These are phyloP conservation scores for Babyrousa celebensis DNA, from an alignment of 2,797 vertebrate species.

Conservation along the genomic window DNA sequence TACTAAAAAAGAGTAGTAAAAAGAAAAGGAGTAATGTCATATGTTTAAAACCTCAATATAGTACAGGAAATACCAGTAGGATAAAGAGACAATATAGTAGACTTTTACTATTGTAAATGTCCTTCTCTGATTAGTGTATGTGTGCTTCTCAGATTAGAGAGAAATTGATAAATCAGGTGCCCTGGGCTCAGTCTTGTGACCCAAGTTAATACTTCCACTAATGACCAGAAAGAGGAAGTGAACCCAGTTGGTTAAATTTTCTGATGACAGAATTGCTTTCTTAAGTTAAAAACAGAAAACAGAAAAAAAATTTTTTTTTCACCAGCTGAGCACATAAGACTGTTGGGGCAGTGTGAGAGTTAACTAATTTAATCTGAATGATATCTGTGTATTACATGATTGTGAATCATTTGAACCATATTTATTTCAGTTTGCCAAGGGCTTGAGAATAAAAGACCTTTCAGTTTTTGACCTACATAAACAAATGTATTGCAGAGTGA, in stretches of 20 bases:
- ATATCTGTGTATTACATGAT: neutral
- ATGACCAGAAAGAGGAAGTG: conserved; percentile 83
- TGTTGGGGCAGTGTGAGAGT: neutral
- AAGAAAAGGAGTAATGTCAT: neutral
- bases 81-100: neutral
- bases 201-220: conserved; percentile 72
- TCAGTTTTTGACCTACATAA: neutral
- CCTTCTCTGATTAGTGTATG: conserved; percentile 44
- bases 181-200: conserved; percentile 64
- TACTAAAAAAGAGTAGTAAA: neutral
- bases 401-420: conserved; percentile 51
- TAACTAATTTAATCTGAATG: conserved; percentile 39
- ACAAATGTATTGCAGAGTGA: neutral
- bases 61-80: neutral
- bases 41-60: conserved; percentile 15
- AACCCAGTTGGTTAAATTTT: conserved; percentile 77
- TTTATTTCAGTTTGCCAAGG: conserved; percentile 49
- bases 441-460: conserved; percentile 60
- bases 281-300: conserved; percentile 84
- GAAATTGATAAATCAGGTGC: conserved; percentile 51
- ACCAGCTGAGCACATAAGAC: conserved; percentile 77
- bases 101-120: neutral
- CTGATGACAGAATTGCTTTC: conserved; percentile 84
- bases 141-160: conserved; percentile 60
- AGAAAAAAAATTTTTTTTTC: neutral